These are phyloP conservation scores for Sialis lutaria DNA, from an alignment of 2,888 invertebrate species.

Conservation along the genomic window DNA sequence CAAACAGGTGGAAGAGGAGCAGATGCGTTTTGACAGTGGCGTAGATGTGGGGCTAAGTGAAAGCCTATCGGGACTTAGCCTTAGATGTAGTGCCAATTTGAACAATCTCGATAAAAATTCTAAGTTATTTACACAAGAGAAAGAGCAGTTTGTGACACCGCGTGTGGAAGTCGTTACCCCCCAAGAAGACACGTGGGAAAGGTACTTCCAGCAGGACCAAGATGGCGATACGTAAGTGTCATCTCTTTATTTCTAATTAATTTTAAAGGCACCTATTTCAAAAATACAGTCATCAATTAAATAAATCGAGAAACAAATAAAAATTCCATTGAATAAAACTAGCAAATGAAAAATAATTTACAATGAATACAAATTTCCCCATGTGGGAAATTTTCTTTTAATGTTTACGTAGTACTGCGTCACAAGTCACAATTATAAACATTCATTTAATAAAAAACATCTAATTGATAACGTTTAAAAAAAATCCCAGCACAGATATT, in stretches of 20 bases:
- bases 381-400: no score
- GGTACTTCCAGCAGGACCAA: constrained; percentile 59
- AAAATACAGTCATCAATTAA: neutral
- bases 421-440: no score
- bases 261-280: neutral
- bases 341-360: neutral
- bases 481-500: no score
- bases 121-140: constrained; percentile 10
- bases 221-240: constrained; percentile 77
- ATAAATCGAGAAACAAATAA: neutral
- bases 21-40: constrained; percentile 48
- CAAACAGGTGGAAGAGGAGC: no score
- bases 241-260: constrained; percentile 8
- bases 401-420: no score
- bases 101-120: constrained; percentile 20
- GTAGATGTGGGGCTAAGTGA: constrained; percentile 38
- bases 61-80: constrained; percentile 38
- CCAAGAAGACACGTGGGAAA: constrained; percentile 31
- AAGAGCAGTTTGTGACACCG: constrained; percentile 11
- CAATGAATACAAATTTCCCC: no score
- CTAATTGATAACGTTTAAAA: no score
- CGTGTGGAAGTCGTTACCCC: constrained; percentile 4
- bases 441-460: no score
- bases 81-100: constrained; percentile 23
- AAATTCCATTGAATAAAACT: neutral